phyloP scores from a whole-genome alignment of 2,797 vertebrate species.

The Lophotriccus pileatus region DNA sequence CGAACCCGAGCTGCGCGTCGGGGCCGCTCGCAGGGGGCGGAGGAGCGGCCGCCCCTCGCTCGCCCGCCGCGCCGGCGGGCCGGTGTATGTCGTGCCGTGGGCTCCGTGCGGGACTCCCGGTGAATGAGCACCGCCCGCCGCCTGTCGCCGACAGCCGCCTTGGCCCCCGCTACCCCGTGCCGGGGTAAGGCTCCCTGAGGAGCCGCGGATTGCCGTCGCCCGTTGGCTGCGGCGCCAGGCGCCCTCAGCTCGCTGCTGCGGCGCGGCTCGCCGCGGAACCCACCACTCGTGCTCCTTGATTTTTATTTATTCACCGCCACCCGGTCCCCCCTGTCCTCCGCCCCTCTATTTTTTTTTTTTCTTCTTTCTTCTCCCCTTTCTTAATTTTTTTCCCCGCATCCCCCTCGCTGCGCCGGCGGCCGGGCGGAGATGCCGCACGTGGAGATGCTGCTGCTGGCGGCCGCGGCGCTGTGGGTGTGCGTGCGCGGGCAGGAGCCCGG shows the following conservation, averaged over 20 bases:
- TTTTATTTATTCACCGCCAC: neutral
- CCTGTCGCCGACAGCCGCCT: conserved; percentile 19
- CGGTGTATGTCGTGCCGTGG: conserved; percentile 66
- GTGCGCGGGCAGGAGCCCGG: conserved; percentile 94
- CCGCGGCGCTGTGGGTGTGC: conserved; percentile 92
- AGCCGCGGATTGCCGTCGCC: neutral
- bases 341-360: neutral
- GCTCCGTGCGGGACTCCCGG: conserved; percentile 58
- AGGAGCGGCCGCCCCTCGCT: neutral
- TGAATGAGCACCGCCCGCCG: conserved; percentile 70
- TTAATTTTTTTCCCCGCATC: neutral
- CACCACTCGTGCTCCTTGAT: neutral
- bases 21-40: neutral
- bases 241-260: neutral
- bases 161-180: conserved; percentile 44
- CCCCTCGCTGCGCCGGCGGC: conserved; percentile 38
- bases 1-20: neutral
- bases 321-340: neutral
- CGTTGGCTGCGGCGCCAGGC: neutral
- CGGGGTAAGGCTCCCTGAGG: conserved; percentile 67
- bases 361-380: neutral
- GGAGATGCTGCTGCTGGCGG: conserved; percentile 92
- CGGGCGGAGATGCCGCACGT: conserved; percentile 92
- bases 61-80: neutral
- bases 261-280: neutral